phyloP scores from a whole-genome alignment of 2,797 vertebrate genomes.

The Botia kubotai region DNA sequence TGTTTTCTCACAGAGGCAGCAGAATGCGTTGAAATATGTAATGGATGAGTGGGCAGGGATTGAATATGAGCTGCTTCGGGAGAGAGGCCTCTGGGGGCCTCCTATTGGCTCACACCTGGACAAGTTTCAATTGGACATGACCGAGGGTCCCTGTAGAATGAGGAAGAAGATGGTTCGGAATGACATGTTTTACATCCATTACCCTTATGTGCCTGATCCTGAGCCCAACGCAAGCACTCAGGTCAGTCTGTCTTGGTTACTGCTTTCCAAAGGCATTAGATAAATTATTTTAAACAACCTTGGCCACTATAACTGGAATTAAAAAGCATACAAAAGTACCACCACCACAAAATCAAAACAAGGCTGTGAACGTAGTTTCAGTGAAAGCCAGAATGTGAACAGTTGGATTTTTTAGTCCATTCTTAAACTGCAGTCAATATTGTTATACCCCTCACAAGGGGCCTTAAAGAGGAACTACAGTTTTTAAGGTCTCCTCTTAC shows the following conservation, averaged over 20 bases:
- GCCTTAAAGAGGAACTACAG: background rate
- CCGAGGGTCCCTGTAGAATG: slow-evolving; percentile 97
- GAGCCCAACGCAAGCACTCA: slow-evolving; percentile 85
- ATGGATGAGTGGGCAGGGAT: slow-evolving; percentile 94
- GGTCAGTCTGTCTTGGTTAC: slow-evolving; percentile 63
- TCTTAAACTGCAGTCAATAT: too few relatives aligned
- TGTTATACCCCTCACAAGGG: background rate
- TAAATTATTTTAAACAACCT: background rate
- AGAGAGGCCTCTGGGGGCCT: slow-evolving; percentile 94
- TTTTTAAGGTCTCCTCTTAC: background rate
- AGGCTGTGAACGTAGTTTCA: too few relatives aligned
- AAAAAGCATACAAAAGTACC: background rate
- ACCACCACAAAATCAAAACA: too few relatives aligned
- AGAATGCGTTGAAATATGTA: slow-evolving; percentile 95
- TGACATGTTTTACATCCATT: slow-evolving; percentile 98
- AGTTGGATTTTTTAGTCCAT: too few relatives aligned
- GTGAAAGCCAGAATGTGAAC: too few relatives aligned
- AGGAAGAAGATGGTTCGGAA: slow-evolving; percentile 99
- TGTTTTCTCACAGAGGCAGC: slow-evolving; percentile 84
- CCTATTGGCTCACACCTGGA: slow-evolving; percentile 97
- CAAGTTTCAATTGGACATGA: slow-evolving; percentile 98
- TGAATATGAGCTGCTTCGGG: slow-evolving; percentile 92
- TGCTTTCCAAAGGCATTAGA: background rate
- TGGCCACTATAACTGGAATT: background rate
- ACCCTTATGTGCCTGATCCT: slow-evolving; percentile 90